Percentiles rank a stretch among this genome's conserved stretches.
Evolutionary conservation across 2,888 invertebrate species (phyloP).

Genomic region (Idaea biselata): DNA sequence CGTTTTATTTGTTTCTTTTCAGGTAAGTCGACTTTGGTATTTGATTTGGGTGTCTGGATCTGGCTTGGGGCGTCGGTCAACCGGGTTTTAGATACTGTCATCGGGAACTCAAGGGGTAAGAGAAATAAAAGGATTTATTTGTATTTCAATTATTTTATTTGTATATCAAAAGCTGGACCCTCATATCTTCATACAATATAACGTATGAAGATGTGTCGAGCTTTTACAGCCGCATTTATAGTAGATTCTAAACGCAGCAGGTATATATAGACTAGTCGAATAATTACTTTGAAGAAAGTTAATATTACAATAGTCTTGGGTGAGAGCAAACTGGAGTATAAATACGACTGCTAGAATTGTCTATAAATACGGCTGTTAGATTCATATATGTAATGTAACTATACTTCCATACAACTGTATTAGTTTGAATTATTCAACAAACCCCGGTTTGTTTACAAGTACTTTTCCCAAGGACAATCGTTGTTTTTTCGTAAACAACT

Average conservation of each 20-base stretch:
- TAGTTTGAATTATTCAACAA: not conserved
- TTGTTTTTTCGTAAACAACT: not conserved
- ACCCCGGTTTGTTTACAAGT: not conserved
- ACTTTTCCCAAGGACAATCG: not conserved
- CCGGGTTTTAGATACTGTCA: not conserved
- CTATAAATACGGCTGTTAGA: too few species aligned
- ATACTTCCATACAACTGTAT: not conserved
- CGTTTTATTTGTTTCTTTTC: not conserved
- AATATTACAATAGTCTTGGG: too few species aligned
- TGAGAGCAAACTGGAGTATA: too few species aligned
- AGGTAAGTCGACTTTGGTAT: not conserved
- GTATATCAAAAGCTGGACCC: too few species aligned
- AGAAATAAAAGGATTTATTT: not conserved
- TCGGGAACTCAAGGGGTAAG: not conserved
- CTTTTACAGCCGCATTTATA: too few species aligned
- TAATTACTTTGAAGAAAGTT: too few species aligned
- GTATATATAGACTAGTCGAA: too few species aligned
- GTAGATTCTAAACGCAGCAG: too few species aligned
- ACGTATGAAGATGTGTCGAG: too few species aligned
- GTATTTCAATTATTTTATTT: not conserved
- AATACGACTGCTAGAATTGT: too few species aligned
- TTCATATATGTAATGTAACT: not conserved
- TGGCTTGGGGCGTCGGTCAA: not conserved
- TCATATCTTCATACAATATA: too few species aligned
- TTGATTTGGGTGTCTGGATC: not conserved